Evolutionary conservation across 2,888 invertebrate genomes (phyloP).

Genomic region (Pyrochroa serraticornis): DNA sequence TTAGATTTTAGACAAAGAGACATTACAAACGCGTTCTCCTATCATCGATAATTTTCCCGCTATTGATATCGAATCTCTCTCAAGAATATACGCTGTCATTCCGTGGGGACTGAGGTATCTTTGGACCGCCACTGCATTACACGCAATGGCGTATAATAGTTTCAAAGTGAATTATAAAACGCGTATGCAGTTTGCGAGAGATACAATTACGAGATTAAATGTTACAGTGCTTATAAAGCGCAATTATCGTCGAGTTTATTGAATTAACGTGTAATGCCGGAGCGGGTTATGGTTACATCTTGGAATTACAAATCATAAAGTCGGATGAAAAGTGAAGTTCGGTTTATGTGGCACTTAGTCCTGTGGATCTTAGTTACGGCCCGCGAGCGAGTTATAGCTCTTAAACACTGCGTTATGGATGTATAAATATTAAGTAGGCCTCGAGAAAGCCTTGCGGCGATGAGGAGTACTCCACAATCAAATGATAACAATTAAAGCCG

Average conservation of each 20-base stretch:
- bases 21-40: too few relatives aligned
- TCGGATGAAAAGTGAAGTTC: constrained; percentile 42
- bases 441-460: constrained; percentile 22
- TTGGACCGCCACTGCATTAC: neutral
- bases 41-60: too few relatives aligned
- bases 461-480: constrained; percentile 34
- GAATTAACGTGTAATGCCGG: constrained; percentile 34
- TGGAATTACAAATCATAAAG: constrained; percentile 44
- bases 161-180: constrained; percentile 28
- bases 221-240: constrained; percentile 31
- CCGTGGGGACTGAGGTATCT: too few relatives aligned
- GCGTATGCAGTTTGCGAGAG: constrained; percentile 29
- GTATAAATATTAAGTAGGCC: constrained; percentile 50
- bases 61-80: too few relatives aligned
- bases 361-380: constrained; percentile 35
- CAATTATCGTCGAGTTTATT: constrained; percentile 37
- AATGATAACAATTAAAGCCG: constrained; percentile 57
- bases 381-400: constrained; percentile 43
- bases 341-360: constrained; percentile 40
- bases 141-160: constrained; percentile 13
- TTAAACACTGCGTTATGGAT: constrained; percentile 47
- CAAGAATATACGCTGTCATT: too few relatives aligned
- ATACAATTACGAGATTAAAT: constrained; percentile 34
- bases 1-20: too few relatives aligned
- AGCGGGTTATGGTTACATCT: constrained; percentile 33